phyloP scores from a whole-genome alignment of 2,888 invertebrate species.

The Thyatira batis region DNA sequence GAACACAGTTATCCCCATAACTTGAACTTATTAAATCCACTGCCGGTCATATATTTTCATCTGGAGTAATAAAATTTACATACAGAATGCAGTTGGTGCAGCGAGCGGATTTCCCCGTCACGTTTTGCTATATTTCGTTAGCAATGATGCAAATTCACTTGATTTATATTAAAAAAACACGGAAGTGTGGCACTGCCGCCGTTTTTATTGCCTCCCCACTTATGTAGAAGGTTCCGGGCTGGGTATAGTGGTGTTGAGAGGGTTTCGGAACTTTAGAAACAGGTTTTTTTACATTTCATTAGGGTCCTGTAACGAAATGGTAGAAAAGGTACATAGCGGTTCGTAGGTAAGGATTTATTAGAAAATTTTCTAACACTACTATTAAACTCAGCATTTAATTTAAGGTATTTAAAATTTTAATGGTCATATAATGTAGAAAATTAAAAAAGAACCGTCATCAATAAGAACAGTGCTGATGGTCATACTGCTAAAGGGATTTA shows the following conservation, averaged over 20 bases:
- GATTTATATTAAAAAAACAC: conserved; percentile 19
- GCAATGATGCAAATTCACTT: conserved; percentile 23
- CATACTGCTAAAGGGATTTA: too few relatives aligned
- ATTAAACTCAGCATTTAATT: too few relatives aligned
- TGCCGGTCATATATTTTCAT: conserved; percentile 46
- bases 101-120: conserved; percentile 39
- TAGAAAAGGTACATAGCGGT: too few relatives aligned
- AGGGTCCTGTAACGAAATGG: too few relatives aligned
- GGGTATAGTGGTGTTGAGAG: background rate
- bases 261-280: background rate
- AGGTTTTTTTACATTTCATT: background rate
- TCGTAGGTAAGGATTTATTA: too few relatives aligned
- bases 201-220: background rate
- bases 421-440: too few relatives aligned
- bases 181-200: background rate
- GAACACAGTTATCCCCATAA: conserved; percentile 9
- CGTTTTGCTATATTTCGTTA: conserved; percentile 30
- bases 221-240: background rate
- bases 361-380: too few relatives aligned
- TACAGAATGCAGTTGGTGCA: conserved; percentile 47
- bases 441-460: too few relatives aligned
- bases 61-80: conserved; percentile 58
- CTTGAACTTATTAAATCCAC: conserved; percentile 39
- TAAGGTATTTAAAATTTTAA: too few relatives aligned
- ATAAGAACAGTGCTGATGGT: too few relatives aligned